These are phyloP conservation scores for Caligus rogercresseyi DNA, from an alignment of 1,140 invertebrate genomes.

Conservation along the genomic window DNA sequence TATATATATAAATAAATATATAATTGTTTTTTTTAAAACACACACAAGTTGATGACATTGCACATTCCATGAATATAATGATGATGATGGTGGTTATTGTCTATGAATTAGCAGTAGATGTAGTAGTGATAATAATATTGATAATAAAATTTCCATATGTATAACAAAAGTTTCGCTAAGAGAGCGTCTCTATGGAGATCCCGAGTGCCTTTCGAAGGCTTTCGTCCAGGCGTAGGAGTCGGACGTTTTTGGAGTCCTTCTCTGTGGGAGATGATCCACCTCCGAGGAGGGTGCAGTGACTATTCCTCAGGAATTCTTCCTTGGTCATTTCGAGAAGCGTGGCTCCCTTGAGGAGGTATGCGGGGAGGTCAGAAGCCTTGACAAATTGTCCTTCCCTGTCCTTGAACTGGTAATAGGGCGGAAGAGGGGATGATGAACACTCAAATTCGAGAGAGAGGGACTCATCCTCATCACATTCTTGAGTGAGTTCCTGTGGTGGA, in stretches of 20 bases:
- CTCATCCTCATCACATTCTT: not conserved
- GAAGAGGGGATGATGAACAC: slow-evolving; percentile 4
- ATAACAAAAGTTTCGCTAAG: not conserved
- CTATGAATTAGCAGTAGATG: too few relatives aligned
- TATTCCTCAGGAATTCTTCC: slow-evolving; percentile 11
- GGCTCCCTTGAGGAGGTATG: not conserved
- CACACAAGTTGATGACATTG: too few relatives aligned
- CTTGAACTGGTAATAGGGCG: slow-evolving; percentile 11
- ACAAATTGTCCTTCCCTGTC: slow-evolving; percentile 16
- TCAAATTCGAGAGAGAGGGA: slow-evolving; percentile 1
- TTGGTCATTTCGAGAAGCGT: slow-evolving; percentile 9
- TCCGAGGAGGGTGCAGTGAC: slow-evolving; percentile 4
- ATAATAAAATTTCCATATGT: not conserved
- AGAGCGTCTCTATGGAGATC: not conserved
- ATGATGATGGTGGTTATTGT: not conserved
- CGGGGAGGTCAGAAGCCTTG: not conserved
- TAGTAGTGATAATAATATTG: not conserved
- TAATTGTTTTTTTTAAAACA: not conserved
- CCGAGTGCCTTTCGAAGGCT: not conserved
- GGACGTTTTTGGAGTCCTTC: not conserved
- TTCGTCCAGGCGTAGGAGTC: not conserved
- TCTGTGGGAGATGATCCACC: not conserved
- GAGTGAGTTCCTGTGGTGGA: not conserved
- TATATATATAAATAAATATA: not conserved
- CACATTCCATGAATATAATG: not conserved